phyloP scores from a whole-genome alignment of 2,113 vertebrate species.

The Menura novaehollandiae region DNA sequence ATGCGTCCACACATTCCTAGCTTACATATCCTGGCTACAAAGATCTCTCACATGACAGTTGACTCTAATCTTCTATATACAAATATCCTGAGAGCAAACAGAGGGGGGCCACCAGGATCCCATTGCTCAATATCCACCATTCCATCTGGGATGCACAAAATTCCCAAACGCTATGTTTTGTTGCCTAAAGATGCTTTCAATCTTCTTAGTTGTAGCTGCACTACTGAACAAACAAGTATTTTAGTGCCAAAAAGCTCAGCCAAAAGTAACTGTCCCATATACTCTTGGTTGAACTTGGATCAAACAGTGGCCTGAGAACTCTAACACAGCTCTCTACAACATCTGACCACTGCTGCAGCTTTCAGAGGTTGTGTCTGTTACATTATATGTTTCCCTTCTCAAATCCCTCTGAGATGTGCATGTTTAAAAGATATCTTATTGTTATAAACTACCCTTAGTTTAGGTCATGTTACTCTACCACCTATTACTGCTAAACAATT shows the following conservation, averaged over 20 bases:
- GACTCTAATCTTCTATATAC: background rate
- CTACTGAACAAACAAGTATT: constrained; percentile 29
- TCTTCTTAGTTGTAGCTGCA: background rate
- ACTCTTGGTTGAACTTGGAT: background rate
- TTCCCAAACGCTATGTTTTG: background rate
- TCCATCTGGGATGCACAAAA: constrained; percentile 42
- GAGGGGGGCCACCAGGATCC: background rate
- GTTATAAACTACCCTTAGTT: background rate
- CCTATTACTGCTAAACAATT: background rate
- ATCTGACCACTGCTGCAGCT: background rate
- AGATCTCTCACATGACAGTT: background rate
- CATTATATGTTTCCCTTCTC: background rate
- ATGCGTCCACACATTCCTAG: background rate
- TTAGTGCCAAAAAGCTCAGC: constrained; percentile 20
- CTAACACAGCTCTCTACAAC: background rate
- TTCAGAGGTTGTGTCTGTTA: background rate
- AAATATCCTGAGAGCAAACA: background rate
- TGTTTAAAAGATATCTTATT: background rate
- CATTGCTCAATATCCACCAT: constrained; percentile 4
- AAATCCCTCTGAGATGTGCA: background rate
- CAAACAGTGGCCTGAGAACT: constrained; percentile 6
- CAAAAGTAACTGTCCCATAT: background rate
- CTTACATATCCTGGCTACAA: background rate
- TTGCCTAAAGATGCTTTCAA: constrained; percentile 20
- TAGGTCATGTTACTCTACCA: background rate